phyloP scores from a whole-genome alignment of 1,140 invertebrate species.

The Cotesia chilonis region DNA sequence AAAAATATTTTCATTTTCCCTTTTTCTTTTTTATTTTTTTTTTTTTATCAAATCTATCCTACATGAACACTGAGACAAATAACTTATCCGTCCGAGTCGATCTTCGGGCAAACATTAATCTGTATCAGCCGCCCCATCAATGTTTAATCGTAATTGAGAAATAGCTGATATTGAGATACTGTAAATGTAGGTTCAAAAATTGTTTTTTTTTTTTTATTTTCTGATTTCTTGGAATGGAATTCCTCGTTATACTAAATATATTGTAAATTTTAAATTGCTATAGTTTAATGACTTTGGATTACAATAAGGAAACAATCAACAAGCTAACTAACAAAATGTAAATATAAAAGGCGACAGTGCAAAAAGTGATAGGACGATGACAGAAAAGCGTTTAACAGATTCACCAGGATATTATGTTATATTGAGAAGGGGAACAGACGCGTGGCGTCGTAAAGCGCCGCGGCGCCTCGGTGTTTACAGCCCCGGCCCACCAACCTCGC shows the following conservation, averaged over 20 bases:
- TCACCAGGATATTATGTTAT: slow-evolving; percentile 54
- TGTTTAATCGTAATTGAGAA: slow-evolving; percentile 59
- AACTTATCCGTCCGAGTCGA: slow-evolving; percentile 33
- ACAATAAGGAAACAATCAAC: not conserved
- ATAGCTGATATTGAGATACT: not conserved
- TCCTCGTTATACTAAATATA: not conserved
- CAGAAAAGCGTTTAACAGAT: not conserved
- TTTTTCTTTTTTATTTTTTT: not conserved
- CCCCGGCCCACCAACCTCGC: slow-evolving; percentile 44
- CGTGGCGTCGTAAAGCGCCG: slow-evolving; percentile 62
- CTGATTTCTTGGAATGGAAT: not conserved
- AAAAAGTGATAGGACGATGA: not conserved
- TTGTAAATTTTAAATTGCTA: not conserved
- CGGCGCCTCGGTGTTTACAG: slow-evolving; percentile 63
- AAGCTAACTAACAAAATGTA: not conserved
- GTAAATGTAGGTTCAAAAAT: no score
- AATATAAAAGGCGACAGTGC: not conserved
- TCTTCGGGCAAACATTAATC: slow-evolving; percentile 53
- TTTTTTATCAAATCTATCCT: not conserved
- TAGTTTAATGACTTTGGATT: not conserved
- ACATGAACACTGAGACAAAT: slow-evolving; percentile 48
- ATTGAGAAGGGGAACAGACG: slow-evolving; percentile 45
- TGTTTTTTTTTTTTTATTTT: not conserved
- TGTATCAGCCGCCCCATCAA: slow-evolving; percentile 55
- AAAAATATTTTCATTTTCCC: slow-evolving; percentile 22